phyloP scores from a whole-genome alignment of 2,888 invertebrate genomes.

The Helicoverpa assulta region DNA sequence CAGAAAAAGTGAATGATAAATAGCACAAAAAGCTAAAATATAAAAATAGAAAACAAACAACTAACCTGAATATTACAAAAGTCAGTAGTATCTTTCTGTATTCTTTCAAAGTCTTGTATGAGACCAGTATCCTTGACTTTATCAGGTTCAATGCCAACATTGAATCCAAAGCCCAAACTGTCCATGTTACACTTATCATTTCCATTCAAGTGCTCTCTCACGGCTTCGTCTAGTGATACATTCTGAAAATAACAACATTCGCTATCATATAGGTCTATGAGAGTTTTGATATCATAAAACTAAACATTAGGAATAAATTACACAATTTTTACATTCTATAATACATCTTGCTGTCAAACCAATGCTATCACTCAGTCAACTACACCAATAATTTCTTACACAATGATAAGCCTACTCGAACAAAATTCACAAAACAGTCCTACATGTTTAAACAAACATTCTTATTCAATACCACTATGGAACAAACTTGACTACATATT shows the following conservation, averaged over 20 bases:
- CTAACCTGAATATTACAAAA: constrained; percentile 87
- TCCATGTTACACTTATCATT: constrained; percentile 85
- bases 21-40: background rate
- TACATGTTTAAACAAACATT: background rate
- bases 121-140: constrained; percentile 84
- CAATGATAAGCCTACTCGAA: too few relatives aligned
- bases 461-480: constrained; percentile 4
- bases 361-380: too few relatives aligned
- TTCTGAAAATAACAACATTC: constrained; percentile 75
- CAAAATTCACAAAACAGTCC: background rate
- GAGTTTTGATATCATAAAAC: background rate
- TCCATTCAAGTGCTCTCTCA: constrained; percentile 83
- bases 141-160: constrained; percentile 83
- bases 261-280: background rate
- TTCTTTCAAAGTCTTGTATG: constrained; percentile 91
- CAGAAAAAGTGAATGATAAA: background rate
- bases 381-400: too few relatives aligned
- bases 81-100: constrained; percentile 91
- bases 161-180: constrained; percentile 86
- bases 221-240: constrained; percentile 80
- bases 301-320: background rate
- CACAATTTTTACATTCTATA: too few relatives aligned
- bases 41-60: constrained; percentile 11
- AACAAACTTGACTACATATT: constrained; percentile 20
- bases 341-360: too few relatives aligned